Evolutionary conservation across 2,888 invertebrate species (phyloP).

Genomic region (Strigamia crassipes): DNA sequence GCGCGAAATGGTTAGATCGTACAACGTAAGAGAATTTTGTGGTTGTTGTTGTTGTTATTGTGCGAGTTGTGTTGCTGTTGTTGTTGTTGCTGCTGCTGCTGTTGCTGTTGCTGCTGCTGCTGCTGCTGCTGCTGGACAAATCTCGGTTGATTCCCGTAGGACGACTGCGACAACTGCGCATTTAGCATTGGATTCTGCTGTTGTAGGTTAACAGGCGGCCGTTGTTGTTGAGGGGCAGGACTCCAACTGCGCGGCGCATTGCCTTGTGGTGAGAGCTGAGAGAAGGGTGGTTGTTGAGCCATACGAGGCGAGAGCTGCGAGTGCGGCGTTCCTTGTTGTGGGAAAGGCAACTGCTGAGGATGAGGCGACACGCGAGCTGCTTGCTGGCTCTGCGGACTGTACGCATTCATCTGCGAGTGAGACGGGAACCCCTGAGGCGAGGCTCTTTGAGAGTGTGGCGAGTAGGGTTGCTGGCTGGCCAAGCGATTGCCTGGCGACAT

Average conservation of each 20-base stretch:
- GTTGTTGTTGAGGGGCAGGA: constrained; percentile 38
- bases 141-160: background rate
- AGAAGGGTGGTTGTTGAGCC: constrained; percentile 56
- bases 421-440: constrained; percentile 57
- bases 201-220: constrained; percentile 50
- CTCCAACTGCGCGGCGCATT: constrained; percentile 43
- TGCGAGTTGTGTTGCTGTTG: too few species aligned
- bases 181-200: constrained; percentile 84
- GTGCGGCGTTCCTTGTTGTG: constrained; percentile 53
- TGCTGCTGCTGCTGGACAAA: constrained; percentile 45
- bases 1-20: too few species aligned
- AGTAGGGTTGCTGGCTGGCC: constrained; percentile 61
- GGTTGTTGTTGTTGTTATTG: too few species aligned
- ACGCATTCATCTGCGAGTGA: constrained; percentile 48
- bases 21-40: too few species aligned
- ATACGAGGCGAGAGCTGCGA: constrained; percentile 61
- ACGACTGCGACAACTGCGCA: constrained; percentile 70
- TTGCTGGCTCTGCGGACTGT: constrained; percentile 50
- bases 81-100: constrained; percentile 51
- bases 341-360: constrained; percentile 54
- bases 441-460: constrained; percentile 66
- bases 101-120: constrained; percentile 51
- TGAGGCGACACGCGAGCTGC: constrained; percentile 53
- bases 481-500: constrained; percentile 56
- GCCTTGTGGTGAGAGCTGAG: constrained; percentile 49